phyloP scores from a whole-genome alignment of 2,113 vertebrate genomes.

The Apodemus speciosus region DNA sequence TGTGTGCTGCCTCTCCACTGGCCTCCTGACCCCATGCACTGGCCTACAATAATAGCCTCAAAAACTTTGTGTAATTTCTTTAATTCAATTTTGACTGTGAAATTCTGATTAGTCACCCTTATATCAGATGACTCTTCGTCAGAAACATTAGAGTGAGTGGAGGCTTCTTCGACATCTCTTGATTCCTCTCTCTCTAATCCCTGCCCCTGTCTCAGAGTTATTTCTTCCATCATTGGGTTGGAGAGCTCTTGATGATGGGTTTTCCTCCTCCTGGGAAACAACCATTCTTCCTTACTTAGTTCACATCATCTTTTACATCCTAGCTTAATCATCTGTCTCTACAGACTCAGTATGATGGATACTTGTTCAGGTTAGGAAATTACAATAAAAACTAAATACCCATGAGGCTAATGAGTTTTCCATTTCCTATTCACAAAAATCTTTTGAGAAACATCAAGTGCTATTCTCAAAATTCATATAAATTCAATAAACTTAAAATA shows the following conservation, averaged over 20 bases:
- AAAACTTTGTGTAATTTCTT: neutral
- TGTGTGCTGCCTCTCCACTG: neutral
- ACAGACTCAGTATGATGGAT: neutral
- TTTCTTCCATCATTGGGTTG: neutral
- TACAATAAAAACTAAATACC: neutral
- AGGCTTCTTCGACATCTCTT: neutral
- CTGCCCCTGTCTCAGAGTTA: accelerated
- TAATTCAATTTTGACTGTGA: neutral
- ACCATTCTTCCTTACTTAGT: neutral
- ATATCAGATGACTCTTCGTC: neutral
- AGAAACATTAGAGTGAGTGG: neutral
- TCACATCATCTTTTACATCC: neutral
- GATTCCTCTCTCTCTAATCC: neutral
- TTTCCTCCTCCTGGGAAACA: neutral
- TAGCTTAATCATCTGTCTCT: neutral
- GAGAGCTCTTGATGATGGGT: neutral
- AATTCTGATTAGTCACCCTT: neutral
- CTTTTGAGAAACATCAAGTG: neutral
- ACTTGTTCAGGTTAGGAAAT: neutral
- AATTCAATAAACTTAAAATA: neutral
- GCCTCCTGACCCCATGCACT: neutral
- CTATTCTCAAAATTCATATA: neutral
- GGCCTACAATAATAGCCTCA: neutral
- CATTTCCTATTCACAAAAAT: neutral
- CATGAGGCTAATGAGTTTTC: no score